phyloP scores from a whole-genome alignment of 2,888 invertebrate species.

The Ditula angustiorana region DNA sequence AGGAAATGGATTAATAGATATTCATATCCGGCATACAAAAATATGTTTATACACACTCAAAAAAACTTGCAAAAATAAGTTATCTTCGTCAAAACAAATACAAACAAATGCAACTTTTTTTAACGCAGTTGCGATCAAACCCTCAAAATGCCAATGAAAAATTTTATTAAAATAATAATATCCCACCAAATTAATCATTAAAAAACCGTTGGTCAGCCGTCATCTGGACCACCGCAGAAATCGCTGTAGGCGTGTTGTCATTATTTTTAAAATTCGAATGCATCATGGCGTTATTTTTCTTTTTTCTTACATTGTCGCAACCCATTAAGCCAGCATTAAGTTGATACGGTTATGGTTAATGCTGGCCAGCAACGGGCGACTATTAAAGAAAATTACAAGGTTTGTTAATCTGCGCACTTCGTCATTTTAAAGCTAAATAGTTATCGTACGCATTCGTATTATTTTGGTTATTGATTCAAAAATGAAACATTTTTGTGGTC shows the following conservation, averaged over 20 bases:
- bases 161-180: constrained; percentile 19
- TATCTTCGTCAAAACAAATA: neutral
- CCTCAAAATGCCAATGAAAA: neutral
- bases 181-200: constrained; percentile 29
- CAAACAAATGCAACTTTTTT: neutral
- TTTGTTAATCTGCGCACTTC: constrained; percentile 21
- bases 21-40: no score
- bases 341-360: constrained; percentile 39
- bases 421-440: constrained; percentile 19
- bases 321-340: constrained; percentile 38
- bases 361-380: constrained; percentile 28
- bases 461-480: no score
- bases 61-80: no score
- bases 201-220: constrained; percentile 31
- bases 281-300: constrained; percentile 16
- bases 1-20: no score
- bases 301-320: constrained; percentile 33
- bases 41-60: neutral
- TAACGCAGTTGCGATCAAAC: no score
- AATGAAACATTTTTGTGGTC: no score
- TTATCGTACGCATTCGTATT: no score
- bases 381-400: constrained; percentile 38
- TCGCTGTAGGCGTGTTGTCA: constrained; percentile 39
- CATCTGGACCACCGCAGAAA: constrained; percentile 37
- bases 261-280: constrained; percentile 38